Conservation (phyloP, 2,888 invertebrate genomes). For the Tinea pellionella region DNA sequence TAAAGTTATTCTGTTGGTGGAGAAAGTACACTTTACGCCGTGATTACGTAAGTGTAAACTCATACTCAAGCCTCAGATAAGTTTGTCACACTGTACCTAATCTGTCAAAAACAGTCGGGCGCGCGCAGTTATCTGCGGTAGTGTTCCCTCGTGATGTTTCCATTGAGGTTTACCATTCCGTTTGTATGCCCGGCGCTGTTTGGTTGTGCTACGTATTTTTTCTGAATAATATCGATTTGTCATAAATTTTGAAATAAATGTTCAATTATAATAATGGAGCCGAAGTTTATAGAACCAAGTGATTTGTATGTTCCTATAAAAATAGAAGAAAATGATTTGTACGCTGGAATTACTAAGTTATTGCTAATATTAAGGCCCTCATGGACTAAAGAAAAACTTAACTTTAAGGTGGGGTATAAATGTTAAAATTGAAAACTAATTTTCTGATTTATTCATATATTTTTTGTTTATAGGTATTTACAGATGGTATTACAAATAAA, state of each 20-base stretch:
- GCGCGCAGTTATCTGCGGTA: background rate
- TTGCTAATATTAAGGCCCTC: constrained; percentile 75
- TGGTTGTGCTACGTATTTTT: background rate
- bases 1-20: no score
- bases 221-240: background rate
- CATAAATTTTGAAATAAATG: background rate
- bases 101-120: background rate
- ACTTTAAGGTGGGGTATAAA: constrained; percentile 74
- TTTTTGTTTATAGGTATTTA: constrained; percentile 77
- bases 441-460: background rate
- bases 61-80: no score
- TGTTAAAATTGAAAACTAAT: background rate
- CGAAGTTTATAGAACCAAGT: background rate
- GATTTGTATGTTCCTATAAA: constrained; percentile 64
- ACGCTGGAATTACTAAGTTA: constrained; percentile 75
- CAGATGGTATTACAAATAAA: constrained; percentile 95
- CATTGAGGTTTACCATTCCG: background rate
- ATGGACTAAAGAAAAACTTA: constrained; percentile 74
- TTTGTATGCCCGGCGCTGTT: background rate
- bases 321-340: constrained; percentile 75
- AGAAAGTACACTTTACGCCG: no score
- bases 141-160: no score
- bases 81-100: no score
- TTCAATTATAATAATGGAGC: background rate
- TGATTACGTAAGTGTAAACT: no score